Conservation (phyloP, 2,797 vertebrate species). For the Limosa lapponica region DNA sequence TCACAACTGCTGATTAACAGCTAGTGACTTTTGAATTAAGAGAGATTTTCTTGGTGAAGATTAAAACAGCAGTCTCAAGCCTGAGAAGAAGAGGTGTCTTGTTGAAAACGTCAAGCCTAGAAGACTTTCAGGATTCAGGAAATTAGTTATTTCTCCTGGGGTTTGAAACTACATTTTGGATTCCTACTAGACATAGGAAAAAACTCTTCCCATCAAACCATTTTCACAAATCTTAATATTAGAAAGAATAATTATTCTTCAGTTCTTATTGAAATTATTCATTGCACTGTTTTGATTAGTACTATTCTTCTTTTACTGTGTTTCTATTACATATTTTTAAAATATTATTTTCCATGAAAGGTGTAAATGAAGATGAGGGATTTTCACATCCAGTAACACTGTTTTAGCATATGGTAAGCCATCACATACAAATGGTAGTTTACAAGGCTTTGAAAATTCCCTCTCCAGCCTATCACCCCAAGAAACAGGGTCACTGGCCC, state of each 20-base stretch:
- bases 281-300: background rate
- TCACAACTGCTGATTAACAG: background rate
- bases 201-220: background rate
- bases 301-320: background rate
- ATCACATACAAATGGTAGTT: background rate
- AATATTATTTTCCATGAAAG: background rate
- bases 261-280: background rate
- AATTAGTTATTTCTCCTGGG: conserved; percentile 14
- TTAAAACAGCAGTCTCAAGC: conserved; percentile 3
- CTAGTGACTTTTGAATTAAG: conserved; percentile 19
- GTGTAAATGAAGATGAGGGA: background rate
- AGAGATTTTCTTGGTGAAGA: conserved; percentile 4
- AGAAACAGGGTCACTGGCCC: background rate
- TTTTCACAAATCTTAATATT: background rate
- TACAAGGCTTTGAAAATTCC: background rate
- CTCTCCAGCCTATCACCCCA: background rate
- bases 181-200: background rate
- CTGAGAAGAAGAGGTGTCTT: background rate
- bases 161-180: background rate
- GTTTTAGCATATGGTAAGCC: background rate
- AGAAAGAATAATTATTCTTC: background rate
- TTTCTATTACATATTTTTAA: background rate
- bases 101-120: conserved; percentile 41
- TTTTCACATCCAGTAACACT: background rate
- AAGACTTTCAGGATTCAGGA: conserved; percentile 14